phyloP scores from a whole-genome alignment of 1,140 invertebrate species.

The Magallana ariakensis region DNA sequence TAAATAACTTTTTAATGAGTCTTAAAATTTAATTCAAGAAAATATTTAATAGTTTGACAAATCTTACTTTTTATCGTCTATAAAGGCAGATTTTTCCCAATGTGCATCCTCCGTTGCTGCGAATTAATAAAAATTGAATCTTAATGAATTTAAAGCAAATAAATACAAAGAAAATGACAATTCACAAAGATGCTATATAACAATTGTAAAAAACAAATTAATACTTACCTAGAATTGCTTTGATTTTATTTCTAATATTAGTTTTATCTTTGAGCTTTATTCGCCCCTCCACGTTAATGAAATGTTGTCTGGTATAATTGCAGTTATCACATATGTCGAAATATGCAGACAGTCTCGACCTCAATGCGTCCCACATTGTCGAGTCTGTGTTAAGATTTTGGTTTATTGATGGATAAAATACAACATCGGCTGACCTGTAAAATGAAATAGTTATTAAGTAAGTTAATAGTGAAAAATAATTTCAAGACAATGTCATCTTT shows the following conservation, averaged over 20 bases:
- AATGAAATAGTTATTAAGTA: too few relatives aligned
- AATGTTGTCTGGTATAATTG: neutral
- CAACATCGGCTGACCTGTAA: neutral
- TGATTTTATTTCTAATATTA: neutral
- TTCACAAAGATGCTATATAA: too few relatives aligned
- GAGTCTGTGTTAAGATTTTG: neutral
- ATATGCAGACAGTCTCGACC: neutral
- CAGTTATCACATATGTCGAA: neutral
- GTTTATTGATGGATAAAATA: neutral
- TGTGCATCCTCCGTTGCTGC: neutral
- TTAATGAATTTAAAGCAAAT: too few relatives aligned
- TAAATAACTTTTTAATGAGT: too few relatives aligned
- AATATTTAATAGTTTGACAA: neutral
- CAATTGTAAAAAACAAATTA: neutral
- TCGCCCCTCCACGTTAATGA: neutral
- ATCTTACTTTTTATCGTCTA: neutral
- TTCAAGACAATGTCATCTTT: too few relatives aligned
- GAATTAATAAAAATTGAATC: too few relatives aligned
- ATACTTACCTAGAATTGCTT: neutral
- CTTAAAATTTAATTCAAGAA: neutral
- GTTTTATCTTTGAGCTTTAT: slow-evolving; percentile 10
- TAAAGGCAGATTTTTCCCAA: neutral
- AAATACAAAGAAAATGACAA: too few relatives aligned
- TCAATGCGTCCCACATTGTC: neutral
- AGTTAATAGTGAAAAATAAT: too few relatives aligned